These are phyloP conservation scores for Oreortyx pictus DNA, from an alignment of 2,797 vertebrate species.

Conservation along the genomic window DNA sequence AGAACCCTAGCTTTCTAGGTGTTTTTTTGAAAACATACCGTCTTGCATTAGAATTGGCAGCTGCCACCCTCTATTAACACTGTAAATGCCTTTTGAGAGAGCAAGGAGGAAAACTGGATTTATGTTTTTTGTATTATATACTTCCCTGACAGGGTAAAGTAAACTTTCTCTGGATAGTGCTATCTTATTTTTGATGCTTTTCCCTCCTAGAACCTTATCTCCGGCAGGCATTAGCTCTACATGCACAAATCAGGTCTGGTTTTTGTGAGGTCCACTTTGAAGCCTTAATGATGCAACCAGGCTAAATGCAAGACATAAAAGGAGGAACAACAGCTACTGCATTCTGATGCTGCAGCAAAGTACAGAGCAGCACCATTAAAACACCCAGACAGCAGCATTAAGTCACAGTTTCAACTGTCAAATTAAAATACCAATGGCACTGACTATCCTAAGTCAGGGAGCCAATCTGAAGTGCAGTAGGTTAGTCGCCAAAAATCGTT, in stretches of 20 bases:
- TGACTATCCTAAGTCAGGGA: background rate
- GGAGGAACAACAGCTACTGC: background rate
- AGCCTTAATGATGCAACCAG: background rate
- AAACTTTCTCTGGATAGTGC: background rate
- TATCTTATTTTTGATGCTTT: background rate
- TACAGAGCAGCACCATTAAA: background rate
- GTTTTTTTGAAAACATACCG: background rate
- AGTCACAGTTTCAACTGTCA: accelerated
- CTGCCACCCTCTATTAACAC: background rate
- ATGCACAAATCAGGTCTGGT: background rate
- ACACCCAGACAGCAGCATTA: background rate
- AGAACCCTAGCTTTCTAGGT: background rate
- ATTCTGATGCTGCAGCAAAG: background rate
- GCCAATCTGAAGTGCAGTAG: background rate
- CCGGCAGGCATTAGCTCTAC: background rate
- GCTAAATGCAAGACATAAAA: background rate
- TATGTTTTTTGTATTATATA: background rate
- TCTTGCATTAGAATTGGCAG: background rate
- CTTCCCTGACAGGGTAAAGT: background rate
- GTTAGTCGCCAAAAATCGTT: background rate
- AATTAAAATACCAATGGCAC: background rate
- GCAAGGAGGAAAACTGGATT: background rate
- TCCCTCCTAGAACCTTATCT: background rate
- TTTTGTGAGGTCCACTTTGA: background rate
- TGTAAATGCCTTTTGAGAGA: background rate